These are phyloP conservation scores for Athalia rosae DNA, from an alignment of 2,888 invertebrate species.

Conservation along the genomic window DNA sequence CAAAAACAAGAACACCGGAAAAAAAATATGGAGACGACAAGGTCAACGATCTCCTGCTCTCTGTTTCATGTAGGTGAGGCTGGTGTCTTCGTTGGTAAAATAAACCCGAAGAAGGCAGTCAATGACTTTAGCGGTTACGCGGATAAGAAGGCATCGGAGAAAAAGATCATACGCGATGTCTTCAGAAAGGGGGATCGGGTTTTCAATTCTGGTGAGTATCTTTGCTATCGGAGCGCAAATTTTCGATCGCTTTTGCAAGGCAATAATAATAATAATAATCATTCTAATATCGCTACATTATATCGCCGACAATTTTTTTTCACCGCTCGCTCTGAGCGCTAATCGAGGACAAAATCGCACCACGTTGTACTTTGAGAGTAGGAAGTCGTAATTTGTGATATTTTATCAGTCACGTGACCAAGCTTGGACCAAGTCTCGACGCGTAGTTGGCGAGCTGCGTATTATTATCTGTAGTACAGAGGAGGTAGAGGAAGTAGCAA, in stretches of 20 bases:
- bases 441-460: neutral
- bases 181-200: slow-evolving; percentile 91
- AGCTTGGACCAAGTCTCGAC: neutral
- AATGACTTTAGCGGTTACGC: slow-evolving; percentile 84
- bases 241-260: too few species aligned
- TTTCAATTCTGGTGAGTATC: slow-evolving; percentile 83
- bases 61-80: slow-evolving; percentile 80
- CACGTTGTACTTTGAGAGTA: neutral
- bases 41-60: neutral
- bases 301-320: too few species aligned
- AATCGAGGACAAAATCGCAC: neutral
- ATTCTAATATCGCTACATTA: too few species aligned
- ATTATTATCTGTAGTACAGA: neutral
- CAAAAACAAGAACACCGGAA: neutral
- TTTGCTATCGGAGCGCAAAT: neutral
- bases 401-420: slow-evolving; percentile 6
- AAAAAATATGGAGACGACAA: neutral
- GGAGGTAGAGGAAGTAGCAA: neutral
- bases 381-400: slow-evolving; percentile 5
- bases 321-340: too few species aligned
- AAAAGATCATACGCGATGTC: slow-evolving; percentile 88
- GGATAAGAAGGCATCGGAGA: slow-evolving; percentile 84
- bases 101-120: slow-evolving; percentile 76
- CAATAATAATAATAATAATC: too few species aligned
- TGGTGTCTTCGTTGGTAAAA: slow-evolving; percentile 89